Percentiles rank a stretch among this genome's conserved stretches.
These are phyloP conservation scores for Tipula unca DNA, from an alignment of 2,888 invertebrate genomes.

Conservation along the genomic window DNA sequence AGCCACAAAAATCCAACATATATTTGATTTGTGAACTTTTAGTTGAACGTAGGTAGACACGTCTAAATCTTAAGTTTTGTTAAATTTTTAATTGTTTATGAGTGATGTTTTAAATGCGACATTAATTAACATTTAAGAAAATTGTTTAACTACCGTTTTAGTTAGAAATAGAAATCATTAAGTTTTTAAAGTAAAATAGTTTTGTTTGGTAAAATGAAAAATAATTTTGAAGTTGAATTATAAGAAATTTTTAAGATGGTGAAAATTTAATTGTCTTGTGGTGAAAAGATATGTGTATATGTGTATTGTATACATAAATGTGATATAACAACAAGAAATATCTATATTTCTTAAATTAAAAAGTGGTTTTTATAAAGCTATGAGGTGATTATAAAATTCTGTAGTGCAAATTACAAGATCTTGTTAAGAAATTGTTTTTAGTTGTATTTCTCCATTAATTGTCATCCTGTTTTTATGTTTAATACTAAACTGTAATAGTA, in stretches of 20 bases:
- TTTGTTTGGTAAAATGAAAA: background rate
- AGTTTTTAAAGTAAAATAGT: background rate
- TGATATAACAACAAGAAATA: background rate
- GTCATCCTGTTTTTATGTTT: background rate
- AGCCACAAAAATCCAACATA: background rate
- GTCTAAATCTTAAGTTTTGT: background rate
- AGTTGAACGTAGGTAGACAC: slow-evolving; percentile 8
- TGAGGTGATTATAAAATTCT: background rate
- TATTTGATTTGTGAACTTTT: background rate
- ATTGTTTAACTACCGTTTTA: background rate
- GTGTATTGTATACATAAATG: background rate
- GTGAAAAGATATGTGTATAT: background rate
- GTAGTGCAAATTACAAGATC: background rate
- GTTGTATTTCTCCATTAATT: background rate
- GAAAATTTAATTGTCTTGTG: background rate
- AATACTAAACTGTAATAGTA: background rate
- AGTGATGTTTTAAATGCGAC: background rate
- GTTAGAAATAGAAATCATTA: background rate
- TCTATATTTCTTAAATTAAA: background rate
- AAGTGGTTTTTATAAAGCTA: background rate
- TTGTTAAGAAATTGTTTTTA: background rate
- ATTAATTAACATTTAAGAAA: background rate
- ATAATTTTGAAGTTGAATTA: background rate
- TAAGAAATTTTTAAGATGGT: background rate
- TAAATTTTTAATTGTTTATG: background rate